Evolutionary conservation across 2,797 vertebrate species (phyloP).

Genomic region (Microctenopoma stevenorrisi): DNA sequence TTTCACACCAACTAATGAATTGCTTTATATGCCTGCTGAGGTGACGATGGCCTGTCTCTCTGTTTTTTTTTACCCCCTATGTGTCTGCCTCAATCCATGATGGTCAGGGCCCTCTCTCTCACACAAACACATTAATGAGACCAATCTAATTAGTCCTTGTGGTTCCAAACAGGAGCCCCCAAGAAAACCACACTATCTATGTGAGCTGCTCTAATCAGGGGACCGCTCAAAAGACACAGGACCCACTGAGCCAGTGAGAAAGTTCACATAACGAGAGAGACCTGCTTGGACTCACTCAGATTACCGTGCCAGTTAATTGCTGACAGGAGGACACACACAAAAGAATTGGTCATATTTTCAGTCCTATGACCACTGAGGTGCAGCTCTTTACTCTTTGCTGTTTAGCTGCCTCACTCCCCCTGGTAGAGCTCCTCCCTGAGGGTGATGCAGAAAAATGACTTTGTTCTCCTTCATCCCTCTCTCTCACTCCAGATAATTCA

Average conservation of each 20-base stretch:
- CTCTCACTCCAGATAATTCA: conserved; percentile 76
- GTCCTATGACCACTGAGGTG: conserved; percentile 55
- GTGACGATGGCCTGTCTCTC: conserved; percentile 79
- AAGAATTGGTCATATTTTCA: conserved; percentile 23
- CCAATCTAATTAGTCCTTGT: conserved; percentile 73
- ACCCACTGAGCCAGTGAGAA: conserved; percentile 52
- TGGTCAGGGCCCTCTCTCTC: conserved; percentile 54
- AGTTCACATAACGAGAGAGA: conserved; percentile 63
- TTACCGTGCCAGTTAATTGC: conserved; percentile 52
- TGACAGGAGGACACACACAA: conserved; percentile 7
- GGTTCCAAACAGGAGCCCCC: conserved; percentile 56
- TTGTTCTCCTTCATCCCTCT: conserved; percentile 62
- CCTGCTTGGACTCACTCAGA: conserved; percentile 56
- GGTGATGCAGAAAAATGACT: conserved; percentile 66
- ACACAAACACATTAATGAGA: conserved; percentile 74
- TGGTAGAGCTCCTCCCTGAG: conserved; percentile 36
- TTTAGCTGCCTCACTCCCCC: conserved; percentile 51
- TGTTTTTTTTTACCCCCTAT: conserved; percentile 31
- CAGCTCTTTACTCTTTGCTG: conserved; percentile 27
- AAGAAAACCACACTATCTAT: conserved; percentile 56
- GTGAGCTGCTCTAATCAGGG: conserved; percentile 68
- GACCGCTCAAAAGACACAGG: conserved; percentile 50
- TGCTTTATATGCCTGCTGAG: conserved; percentile 77
- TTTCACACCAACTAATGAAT: conserved; percentile 85
- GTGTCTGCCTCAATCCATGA: conserved; percentile 50